Conservation (phyloP, 2,888 invertebrate genomes). For the Rugalucina vietnamica region DNA sequence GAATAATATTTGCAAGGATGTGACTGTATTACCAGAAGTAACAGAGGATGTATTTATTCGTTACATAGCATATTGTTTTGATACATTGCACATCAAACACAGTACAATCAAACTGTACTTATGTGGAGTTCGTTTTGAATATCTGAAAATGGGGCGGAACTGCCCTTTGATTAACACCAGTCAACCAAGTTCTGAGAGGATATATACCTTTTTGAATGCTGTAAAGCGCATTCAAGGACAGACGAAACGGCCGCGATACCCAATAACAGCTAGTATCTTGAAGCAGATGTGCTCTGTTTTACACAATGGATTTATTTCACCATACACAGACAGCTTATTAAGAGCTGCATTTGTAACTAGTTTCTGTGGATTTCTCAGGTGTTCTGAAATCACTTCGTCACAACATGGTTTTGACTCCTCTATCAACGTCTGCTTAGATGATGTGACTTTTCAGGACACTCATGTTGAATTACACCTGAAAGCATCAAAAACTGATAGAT, state of each 20-base stretch:
- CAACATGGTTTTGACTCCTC: not conserved
- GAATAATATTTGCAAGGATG: not conserved
- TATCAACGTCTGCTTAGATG: not conserved
- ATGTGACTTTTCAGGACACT: not conserved
- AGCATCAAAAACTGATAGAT: not conserved
- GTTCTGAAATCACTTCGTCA: not conserved
- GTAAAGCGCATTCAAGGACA: not conserved
- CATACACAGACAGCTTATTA: too few relatives aligned
- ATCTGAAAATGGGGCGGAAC: not conserved
- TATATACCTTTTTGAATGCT: not conserved
- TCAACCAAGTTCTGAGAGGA: not conserved
- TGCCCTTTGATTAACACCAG: not conserved
- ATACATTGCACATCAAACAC: not conserved
- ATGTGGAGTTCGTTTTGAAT: not conserved
- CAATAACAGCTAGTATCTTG: not conserved
- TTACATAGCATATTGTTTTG: not conserved
- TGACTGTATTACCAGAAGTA: not conserved
- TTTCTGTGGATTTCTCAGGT: not conserved
- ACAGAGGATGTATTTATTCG: not conserved
- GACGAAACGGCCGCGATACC: not conserved
- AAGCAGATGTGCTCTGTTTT: not conserved
- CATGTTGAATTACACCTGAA: not conserved
- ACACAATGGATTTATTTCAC: not conserved
- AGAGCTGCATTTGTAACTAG: not conserved
- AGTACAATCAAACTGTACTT: not conserved